A percentile compares a stretch with the other conserved stretches of the same genome.
These are phyloP conservation scores for Probosciger aterrimus DNA, from an alignment of 2,113 vertebrate species.

Conservation along the genomic window DNA sequence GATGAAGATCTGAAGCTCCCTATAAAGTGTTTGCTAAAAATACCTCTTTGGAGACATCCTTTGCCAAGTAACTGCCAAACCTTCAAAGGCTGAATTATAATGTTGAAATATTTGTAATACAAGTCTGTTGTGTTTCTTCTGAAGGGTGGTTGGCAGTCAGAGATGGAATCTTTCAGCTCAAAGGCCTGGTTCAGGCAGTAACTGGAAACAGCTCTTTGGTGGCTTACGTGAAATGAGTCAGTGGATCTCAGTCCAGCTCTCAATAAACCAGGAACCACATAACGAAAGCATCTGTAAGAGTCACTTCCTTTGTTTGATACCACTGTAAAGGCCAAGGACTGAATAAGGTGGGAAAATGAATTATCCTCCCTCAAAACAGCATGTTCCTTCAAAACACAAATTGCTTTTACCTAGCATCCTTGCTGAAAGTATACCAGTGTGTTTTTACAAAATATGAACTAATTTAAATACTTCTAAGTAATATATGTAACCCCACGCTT, in stretches of 20 bases:
- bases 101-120: background rate
- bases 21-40: constrained; percentile 2
- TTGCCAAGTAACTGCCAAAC: constrained; percentile 13
- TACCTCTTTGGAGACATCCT: background rate
- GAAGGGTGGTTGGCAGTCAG: background rate
- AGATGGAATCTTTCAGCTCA: constrained; percentile 1
- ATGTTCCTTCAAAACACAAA: background rate
- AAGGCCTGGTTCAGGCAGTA: background rate
- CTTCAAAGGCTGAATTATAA: constrained; percentile 29
- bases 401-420: background rate
- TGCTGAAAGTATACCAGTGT: background rate
- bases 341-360: background rate
- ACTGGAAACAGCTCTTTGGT: constrained; percentile 6
- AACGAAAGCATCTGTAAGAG: constrained; percentile 36
- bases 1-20: background rate
- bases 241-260: background rate
- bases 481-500: background rate
- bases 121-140: background rate
- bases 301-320: constrained; percentile 37
- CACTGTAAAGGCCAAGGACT: constrained; percentile 41
- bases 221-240: background rate
- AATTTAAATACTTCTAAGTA: background rate
- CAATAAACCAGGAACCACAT: background rate
- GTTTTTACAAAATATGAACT: background rate
- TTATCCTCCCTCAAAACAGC: background rate